phyloP scores from a whole-genome alignment of 30 jellyfish, hydroid and myxozoan species.

The Hydractinia echinata region DNA sequence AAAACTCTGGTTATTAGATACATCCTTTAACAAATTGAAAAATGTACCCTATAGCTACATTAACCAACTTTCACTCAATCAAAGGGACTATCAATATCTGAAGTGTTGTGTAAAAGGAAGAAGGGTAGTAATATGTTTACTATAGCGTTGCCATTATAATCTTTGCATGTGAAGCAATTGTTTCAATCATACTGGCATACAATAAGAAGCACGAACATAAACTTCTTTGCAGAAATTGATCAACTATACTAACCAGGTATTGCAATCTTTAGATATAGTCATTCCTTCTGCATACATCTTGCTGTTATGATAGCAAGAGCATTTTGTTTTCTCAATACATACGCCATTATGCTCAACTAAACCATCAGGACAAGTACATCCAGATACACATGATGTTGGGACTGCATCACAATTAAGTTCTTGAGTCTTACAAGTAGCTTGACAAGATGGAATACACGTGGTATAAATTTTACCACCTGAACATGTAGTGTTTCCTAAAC shows the following conservation, averaged over 20 bases:
- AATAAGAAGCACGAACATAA: not conserved
- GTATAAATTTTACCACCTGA: conserved; percentile 12
- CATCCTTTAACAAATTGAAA: too few species aligned
- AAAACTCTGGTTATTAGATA: too few species aligned
- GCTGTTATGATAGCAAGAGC: conserved; percentile 77
- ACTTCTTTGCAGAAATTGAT: not conserved
- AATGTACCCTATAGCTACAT: too few species aligned
- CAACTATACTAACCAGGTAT: conserved; percentile 46
- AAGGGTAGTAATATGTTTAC: too few species aligned
- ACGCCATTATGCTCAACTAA: conserved; percentile 35
- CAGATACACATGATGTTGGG: conserved; percentile 44
- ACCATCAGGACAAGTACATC: conserved; percentile 80
- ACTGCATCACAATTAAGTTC: conserved; percentile 6
- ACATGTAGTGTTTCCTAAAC: conserved; percentile 1
- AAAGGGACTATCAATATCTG: too few species aligned
- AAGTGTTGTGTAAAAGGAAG: too few species aligned
- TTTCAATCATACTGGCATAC: not conserved
- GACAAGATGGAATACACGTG: conserved; percentile 11
- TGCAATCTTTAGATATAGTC: conserved; percentile 45
- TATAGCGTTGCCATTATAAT: too few species aligned
- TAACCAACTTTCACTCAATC: too few species aligned
- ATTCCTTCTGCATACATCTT: conserved; percentile 51
- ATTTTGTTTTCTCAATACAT: conserved; percentile 35
- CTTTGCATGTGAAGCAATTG: not conserved
- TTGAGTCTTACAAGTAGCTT: conserved; percentile 10